Evolutionary conservation across 1,140 invertebrate genomes (phyloP).

Genomic region (Aphelenchoides fujianensis): DNA sequence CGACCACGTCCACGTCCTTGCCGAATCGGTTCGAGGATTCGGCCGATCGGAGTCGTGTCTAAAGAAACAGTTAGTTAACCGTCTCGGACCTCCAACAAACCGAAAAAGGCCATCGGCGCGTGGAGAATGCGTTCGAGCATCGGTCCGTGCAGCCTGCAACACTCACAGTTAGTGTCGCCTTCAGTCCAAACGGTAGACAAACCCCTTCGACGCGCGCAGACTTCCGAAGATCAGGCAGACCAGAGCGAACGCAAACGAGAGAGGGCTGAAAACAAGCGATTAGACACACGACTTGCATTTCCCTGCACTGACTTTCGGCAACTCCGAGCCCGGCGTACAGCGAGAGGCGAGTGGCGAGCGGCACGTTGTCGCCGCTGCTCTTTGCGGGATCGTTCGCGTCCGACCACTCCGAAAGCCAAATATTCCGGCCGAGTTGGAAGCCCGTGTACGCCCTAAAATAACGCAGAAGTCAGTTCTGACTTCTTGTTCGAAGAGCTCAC

Average conservation of each 20-base stretch:
- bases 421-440: conserved; percentile 32
- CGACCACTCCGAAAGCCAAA: conserved; percentile 54
- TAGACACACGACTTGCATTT: conserved; percentile 1
- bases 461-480: no score
- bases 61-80: no score
- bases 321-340: conserved; percentile 58
- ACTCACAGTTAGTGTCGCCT: no score
- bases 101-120: conserved; percentile 70
- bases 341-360: conserved; percentile 39
- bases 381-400: conserved; percentile 42
- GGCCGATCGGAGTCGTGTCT: conserved; percentile 70
- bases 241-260: conserved; percentile 43
- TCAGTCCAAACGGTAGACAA: no score
- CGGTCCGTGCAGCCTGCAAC: conserved; percentile 71
- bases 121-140: conserved; percentile 75
- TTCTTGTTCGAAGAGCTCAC: no score
- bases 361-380: not conserved
- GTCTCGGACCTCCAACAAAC: no score
- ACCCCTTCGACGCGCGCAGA: conserved; percentile 65
- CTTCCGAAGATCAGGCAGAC: conserved; percentile 46
- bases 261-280: conserved; percentile 36
- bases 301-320: conserved; percentile 39
- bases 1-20: conserved; percentile 62
- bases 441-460: conserved; percentile 28
- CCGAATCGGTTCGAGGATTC: conserved; percentile 72